Base-by-base conservation (phyloP, 2,113 vertebrate species). In the Nycticryphes semicollaris region DNA sequence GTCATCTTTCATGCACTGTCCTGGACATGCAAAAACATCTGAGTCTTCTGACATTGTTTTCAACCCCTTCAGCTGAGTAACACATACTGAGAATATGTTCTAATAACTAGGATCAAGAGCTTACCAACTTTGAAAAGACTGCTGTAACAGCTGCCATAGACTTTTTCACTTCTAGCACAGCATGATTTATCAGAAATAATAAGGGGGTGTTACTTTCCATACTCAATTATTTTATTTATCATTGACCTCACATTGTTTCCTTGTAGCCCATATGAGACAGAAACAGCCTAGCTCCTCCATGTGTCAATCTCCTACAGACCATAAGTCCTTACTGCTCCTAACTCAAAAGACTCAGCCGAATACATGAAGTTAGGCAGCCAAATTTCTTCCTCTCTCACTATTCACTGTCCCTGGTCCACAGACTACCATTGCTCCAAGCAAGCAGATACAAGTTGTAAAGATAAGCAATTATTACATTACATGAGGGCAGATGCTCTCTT, bases 401-500 rank as follows among this genome's bases (percentile, higher is more conserved):
- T 30, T 81, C 50, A 54, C 60, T 76, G 4, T 31, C 4, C 41
- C 19, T 6, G 2, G 15, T 43, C 60, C 35, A 31, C 0, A 70
- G 77, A 37, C 30, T 54, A 43, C 11, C 13, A 63, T 7, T 28
- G 56, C 31, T 92, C 31, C 53, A 63, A 68, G 69, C 83, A 83
- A 56, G 57, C 39, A 89, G 70, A 77, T 79, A 90, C 88, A 82
- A 90, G 66, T 47, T 75, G n/a, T 79, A 84, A 96, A 80, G 56
- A 92, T 48, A 19, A 14, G 3, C 74, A 89, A 93, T 95, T 90
- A 94, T 41, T 45, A 33, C 73, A 89, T 59, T 77, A 90, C 28
- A 83, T 1, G 7, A 84, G 35, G 89, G 83, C 77, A 97, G 78
- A 92, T 77, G 81, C 47, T 53, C 56, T 75, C 51, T 47, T 86